Evolutionary conservation across 2,888 invertebrate genomes (phyloP).

Genomic region (Palloptera scutellata): DNA sequence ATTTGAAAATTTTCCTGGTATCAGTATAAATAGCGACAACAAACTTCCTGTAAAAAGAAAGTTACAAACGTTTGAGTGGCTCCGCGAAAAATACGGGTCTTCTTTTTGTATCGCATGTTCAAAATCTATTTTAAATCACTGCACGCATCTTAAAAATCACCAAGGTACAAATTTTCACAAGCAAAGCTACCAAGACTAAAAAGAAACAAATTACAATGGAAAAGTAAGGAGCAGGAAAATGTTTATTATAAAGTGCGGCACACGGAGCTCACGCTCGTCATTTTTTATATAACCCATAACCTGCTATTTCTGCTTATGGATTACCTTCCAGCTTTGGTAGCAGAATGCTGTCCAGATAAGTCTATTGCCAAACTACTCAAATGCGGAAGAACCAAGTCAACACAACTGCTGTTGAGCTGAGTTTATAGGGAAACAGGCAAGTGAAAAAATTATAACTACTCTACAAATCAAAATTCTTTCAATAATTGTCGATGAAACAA

Average conservation of each 20-base stretch:
- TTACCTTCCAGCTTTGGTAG: slow-evolving; percentile 22
- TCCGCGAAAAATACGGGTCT: slow-evolving; percentile 8
- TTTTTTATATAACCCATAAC: slow-evolving; percentile 34
- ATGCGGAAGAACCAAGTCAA: slow-evolving; percentile 28
- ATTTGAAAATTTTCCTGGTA: no score
- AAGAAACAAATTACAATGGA: slow-evolving; percentile 8
- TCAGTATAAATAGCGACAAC: background rate
- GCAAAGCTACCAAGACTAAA: slow-evolving; percentile 7
- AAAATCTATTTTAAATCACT: slow-evolving; percentile 11
- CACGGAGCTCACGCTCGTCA: slow-evolving; percentile 30
- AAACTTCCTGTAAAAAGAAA: slow-evolving; percentile 12
- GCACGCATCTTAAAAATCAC: slow-evolving; percentile 16
- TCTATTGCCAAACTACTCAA: slow-evolving; percentile 25
- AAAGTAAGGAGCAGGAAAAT: background rate
- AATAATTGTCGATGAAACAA: slow-evolving; percentile 20
- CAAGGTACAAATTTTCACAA: slow-evolving; percentile 1
- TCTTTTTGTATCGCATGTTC: slow-evolving; percentile 15
- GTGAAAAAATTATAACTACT: slow-evolving; percentile 18
- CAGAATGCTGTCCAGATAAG: slow-evolving; percentile 29
- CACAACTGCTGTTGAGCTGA: slow-evolving; percentile 15
- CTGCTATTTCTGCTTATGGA: slow-evolving; percentile 28
- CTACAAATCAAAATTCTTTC: slow-evolving; percentile 21
- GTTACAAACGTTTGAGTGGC: slow-evolving; percentile 18
- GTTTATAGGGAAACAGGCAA: slow-evolving; percentile 23
- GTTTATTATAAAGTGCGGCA: slow-evolving; percentile 18